Percentiles rank a stretch among this genome's conserved stretches.
Evolutionary conservation across 2,888 invertebrate genomes (phyloP).

Genomic region (Lasioglossum malachurum): DNA sequence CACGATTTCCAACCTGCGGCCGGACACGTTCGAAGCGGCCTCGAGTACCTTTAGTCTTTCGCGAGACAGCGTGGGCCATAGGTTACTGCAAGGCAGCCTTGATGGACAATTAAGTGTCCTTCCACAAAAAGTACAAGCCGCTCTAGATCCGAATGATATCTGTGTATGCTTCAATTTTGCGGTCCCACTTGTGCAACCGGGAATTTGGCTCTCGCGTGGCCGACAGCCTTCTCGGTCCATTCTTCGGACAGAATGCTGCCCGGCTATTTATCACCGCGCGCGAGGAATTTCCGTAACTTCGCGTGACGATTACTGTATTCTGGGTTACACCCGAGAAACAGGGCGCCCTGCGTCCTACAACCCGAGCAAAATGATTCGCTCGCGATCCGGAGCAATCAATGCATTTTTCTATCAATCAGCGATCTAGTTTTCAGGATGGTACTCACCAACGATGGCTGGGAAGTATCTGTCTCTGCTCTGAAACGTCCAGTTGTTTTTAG

Average conservation of each 20-base stretch:
- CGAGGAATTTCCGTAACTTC: slow-evolving; percentile 29
- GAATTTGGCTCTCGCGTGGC: background rate
- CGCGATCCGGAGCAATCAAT: background rate
- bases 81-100: background rate
- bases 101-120: background rate
- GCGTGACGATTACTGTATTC: slow-evolving; percentile 59
- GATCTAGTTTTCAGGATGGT: too few species aligned
- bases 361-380: background rate
- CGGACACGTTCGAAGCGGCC: background rate
- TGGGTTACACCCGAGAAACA: slow-evolving; percentile 43
- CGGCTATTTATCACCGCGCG: slow-evolving; percentile 30
- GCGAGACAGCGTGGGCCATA: background rate
- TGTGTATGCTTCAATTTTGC: slow-evolving; percentile 21
- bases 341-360: background rate
- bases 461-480: background rate
- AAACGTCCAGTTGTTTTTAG: background rate
- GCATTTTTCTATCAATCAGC: background rate
- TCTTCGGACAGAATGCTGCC: slow-evolving; percentile 21
- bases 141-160: background rate
- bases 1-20: background rate
- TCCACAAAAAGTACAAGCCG: background rate
- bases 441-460: too few species aligned
- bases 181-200: background rate
- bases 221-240: background rate
- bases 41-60: background rate